Evolutionary conservation across 2,113 vertebrate species (phyloP).

Genomic region (Oncorhynchus masou): DNA sequence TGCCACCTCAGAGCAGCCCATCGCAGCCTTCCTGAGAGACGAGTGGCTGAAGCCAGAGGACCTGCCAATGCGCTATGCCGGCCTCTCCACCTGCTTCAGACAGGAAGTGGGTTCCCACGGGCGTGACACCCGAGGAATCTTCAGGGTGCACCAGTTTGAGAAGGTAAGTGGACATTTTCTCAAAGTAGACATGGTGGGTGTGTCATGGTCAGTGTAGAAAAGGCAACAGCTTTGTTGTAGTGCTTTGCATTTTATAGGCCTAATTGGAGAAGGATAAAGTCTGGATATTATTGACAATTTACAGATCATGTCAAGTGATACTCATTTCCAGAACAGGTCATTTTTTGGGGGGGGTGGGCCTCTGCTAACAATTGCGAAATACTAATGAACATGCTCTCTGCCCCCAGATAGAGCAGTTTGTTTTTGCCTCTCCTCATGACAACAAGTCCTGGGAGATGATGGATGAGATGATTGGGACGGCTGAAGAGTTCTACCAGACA

Average conservation of each 20-base stretch:
- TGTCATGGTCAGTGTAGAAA: neutral
- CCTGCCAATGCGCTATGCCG: conserved; percentile 88
- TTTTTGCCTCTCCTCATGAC: conserved; percentile 91
- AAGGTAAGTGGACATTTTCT: conserved; percentile 76
- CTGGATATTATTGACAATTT: neutral
- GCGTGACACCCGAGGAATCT: conserved; percentile 94
- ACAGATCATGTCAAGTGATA: neutral
- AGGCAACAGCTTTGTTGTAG: neutral
- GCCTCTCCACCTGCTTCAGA: conserved; percentile 94
- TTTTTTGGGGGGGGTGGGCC: neutral
- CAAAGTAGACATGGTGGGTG: neutral
- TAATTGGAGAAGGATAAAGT: no score
- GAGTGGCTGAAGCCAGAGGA: conserved; percentile 96
- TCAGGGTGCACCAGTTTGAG: conserved; percentile 98
- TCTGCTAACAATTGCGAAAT: neutral
- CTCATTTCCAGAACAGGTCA: no score
- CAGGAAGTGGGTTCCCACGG: conserved; percentile 99
- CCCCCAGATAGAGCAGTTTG: conserved; percentile 92
- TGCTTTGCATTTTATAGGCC: neutral
- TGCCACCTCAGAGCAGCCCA: conserved; percentile 97
- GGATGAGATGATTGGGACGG: conserved; percentile 95
- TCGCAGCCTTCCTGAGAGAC: conserved; percentile 92
- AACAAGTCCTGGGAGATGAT: conserved; percentile 97
- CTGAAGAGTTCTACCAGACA: conserved; percentile 90
- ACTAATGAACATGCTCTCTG: neutral